These are phyloP conservation scores for Gorsachius magnificus DNA, from an alignment of 2,797 vertebrate genomes.

Conservation along the genomic window DNA sequence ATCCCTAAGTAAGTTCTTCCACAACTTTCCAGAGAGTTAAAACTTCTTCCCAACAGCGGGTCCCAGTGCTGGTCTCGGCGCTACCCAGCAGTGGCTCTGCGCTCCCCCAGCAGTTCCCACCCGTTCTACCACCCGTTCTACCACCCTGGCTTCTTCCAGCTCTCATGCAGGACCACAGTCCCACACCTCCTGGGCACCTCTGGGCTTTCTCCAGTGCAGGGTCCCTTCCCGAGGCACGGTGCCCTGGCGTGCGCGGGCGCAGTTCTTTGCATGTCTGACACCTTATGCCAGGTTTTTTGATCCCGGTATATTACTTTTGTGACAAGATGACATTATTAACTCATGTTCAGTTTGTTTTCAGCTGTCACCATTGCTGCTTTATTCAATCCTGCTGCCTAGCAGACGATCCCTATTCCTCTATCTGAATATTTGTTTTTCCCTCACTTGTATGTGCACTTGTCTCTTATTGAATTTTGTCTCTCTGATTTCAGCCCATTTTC, in stretches of 20 bases:
- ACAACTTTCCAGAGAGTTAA: not conserved
- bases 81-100: accelerated
- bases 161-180: accelerated
- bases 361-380: not conserved
- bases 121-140: not conserved
- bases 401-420: not conserved
- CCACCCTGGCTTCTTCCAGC: not conserved
- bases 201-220: accelerated
- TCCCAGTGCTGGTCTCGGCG: accelerated
- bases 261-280: accelerated
- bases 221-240: accelerated
- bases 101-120: accelerated
- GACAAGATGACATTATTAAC: not conserved
- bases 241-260: not conserved
- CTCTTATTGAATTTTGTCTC: conserved; percentile 26
- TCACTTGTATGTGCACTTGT: conserved; percentile 28
- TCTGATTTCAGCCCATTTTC: conserved; percentile 58
- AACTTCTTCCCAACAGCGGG: accelerated
- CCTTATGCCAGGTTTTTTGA: accelerated
- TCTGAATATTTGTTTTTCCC: not conserved
- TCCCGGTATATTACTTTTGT: not conserved
- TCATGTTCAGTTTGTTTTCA: not conserved
- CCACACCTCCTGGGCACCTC: accelerated
- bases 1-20: not conserved
- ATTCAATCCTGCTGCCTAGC: not conserved